These are phyloP conservation scores for Hermodice carunculata DNA, from an alignment of 2,888 invertebrate species.

Conservation along the genomic window DNA sequence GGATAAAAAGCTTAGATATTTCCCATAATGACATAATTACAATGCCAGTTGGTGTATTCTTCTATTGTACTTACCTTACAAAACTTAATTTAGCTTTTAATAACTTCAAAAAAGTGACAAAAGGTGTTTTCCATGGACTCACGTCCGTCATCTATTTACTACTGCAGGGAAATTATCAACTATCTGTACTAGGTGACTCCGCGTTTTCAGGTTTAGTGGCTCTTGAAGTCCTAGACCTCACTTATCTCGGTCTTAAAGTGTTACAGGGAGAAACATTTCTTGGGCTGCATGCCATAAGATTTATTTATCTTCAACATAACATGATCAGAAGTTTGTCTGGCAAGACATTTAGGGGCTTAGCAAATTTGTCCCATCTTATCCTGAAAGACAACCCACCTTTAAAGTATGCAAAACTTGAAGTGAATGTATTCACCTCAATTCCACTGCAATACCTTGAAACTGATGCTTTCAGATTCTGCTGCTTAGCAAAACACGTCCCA, in stretches of 20 bases:
- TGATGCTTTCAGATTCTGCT: conserved; percentile 63
- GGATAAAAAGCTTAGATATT: no score
- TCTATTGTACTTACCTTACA: no score
- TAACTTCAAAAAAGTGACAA: not conserved
- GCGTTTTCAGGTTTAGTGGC: no score
- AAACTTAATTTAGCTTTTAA: no score
- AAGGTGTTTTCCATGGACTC: conserved; percentile 18
- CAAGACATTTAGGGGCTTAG: conserved; percentile 6
- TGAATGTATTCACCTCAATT: not conserved
- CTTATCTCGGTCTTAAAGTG: not conserved
- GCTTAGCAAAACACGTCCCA: conserved; percentile 56
- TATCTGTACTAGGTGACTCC: no score
- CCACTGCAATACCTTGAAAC: conserved; percentile 32
- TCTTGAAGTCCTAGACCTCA: no score
- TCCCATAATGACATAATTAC: not conserved
- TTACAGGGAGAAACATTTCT: not conserved
- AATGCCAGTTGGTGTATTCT: not conserved
- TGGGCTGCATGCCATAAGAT: not conserved
- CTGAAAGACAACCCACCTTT: no score
- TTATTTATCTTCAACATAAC: not conserved
- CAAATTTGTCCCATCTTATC: conserved; percentile 8
- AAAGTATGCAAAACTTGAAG: not conserved
- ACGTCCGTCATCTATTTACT: conserved; percentile 10
- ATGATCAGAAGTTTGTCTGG: not conserved
- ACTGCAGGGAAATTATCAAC: not conserved